phyloP scores from a whole-genome alignment of 2,113 vertebrate genomes.

The Hippoglossus stenolepis region DNA sequence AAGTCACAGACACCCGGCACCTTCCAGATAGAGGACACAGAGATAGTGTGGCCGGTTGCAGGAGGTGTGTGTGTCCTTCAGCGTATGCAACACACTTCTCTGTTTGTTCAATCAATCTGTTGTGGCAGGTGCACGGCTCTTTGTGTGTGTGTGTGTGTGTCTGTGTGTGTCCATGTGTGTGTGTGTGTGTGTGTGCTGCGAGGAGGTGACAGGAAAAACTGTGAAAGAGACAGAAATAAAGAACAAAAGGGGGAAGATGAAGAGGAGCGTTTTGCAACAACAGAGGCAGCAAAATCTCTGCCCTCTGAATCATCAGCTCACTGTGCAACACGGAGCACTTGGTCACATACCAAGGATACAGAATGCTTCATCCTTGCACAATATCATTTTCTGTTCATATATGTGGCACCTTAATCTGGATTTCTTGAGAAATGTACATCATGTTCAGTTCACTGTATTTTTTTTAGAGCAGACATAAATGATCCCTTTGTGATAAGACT shows the following conservation, averaged over 20 bases:
- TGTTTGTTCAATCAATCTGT: neutral
- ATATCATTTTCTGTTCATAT: too few species aligned
- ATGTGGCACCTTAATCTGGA: too few species aligned
- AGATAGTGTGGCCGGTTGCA: neutral
- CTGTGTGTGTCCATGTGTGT: neutral
- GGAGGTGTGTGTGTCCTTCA: neutral
- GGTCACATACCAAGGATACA: too few species aligned
- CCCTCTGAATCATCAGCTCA: neutral
- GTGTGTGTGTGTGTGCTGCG: too few species aligned
- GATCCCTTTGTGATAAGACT: too few species aligned
- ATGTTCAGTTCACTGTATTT: too few species aligned
- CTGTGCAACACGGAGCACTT: neutral
- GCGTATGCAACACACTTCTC: neutral
- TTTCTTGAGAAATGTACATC: too few species aligned
- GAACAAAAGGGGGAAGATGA: neutral
- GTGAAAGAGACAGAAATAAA: neutral
- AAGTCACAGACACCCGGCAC: conserved; percentile 15
- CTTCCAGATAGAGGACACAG: conserved; percentile 6
- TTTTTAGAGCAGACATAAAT: too few species aligned
- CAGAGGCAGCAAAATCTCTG: neutral
- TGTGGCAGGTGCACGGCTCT: neutral
- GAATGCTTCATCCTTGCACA: too few species aligned
- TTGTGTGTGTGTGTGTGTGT: neutral
- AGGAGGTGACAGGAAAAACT: neutral
- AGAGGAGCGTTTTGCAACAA: neutral